These are phyloP conservation scores for Cepaea hortensis DNA, from an alignment of 2,888 invertebrate genomes.

Conservation along the genomic window DNA sequence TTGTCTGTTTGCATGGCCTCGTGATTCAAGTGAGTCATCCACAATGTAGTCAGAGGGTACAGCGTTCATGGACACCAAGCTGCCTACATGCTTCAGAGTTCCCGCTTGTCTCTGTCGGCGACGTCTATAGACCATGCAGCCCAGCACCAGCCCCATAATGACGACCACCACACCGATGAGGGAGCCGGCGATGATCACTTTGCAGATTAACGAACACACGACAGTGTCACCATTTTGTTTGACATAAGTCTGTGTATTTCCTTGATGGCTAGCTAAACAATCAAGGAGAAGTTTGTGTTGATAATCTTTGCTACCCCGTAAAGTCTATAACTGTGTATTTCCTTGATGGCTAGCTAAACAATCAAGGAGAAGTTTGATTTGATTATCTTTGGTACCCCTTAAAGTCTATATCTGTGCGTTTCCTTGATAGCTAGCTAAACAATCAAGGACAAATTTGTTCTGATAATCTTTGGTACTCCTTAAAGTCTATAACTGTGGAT, in stretches of 20 bases:
- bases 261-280: neutral
- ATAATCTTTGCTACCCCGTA: too few relatives aligned
- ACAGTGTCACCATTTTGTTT: conserved; percentile 1
- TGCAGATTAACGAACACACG: conserved; percentile 36
- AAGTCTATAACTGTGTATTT: too few relatives aligned
- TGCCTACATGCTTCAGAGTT: conserved; percentile 69
- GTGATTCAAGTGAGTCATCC: conserved; percentile 62
- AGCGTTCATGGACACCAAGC: conserved; percentile 71
- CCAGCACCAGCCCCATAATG: conserved; percentile 38
- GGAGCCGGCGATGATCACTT: conserved; percentile 55
- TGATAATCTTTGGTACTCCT: too few relatives aligned
- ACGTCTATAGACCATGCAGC: conserved; percentile 49
- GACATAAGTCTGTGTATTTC: neutral
- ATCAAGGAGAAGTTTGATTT: too few relatives aligned
- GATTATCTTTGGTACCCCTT: too few relatives aligned
- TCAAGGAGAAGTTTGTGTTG: too few relatives aligned
- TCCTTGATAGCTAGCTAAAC: too few relatives aligned
- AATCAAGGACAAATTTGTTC: too few relatives aligned
- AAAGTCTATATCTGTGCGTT: too few relatives aligned
- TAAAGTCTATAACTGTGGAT: too few relatives aligned
- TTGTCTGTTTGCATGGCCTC: conserved; percentile 58
- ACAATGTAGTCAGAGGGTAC: conserved; percentile 75
- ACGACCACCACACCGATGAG: conserved; percentile 56
- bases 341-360: too few relatives aligned
- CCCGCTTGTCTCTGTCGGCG: conserved; percentile 55